A percentile compares a stretch with the other conserved stretches of the same genome.
Evolutionary conservation across 2,113 vertebrate species (phyloP).

Genomic region (Chaetorhynchus papuensis): DNA sequence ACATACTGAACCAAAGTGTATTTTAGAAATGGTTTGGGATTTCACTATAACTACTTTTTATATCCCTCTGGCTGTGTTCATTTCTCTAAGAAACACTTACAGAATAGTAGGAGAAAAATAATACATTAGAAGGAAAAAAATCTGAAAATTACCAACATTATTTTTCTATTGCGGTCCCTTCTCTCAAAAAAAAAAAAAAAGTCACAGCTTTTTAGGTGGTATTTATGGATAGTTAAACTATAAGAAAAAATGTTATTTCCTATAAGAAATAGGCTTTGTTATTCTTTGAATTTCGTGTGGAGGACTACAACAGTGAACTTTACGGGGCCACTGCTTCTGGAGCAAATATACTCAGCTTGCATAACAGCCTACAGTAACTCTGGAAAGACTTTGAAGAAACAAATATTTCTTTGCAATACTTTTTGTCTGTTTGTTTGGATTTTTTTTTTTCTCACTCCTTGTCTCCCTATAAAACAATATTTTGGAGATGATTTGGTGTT

Average conservation of each 20-base stretch:
- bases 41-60: constrained; percentile 10
- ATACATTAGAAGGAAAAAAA: background rate
- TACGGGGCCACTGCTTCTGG: background rate
- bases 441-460: background rate
- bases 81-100: background rate
- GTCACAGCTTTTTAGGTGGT: background rate
- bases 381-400: background rate
- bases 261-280: background rate
- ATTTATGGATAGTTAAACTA: background rate
- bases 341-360: background rate
- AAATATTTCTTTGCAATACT: background rate
- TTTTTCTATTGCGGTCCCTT: background rate
- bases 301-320: background rate
- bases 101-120: background rate
- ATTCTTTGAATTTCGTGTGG: background rate
- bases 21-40: background rate
- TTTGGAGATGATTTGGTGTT: background rate
- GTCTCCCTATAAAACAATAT: background rate
- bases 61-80: background rate
- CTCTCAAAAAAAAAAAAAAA: background rate
- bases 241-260: background rate
- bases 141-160: background rate
- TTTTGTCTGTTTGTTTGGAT: background rate
- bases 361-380: background rate
- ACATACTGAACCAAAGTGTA: background rate